These are phyloP conservation scores for Hydrophis major DNA, from an alignment of 2,797 vertebrate genomes.

Conservation along the genomic window DNA sequence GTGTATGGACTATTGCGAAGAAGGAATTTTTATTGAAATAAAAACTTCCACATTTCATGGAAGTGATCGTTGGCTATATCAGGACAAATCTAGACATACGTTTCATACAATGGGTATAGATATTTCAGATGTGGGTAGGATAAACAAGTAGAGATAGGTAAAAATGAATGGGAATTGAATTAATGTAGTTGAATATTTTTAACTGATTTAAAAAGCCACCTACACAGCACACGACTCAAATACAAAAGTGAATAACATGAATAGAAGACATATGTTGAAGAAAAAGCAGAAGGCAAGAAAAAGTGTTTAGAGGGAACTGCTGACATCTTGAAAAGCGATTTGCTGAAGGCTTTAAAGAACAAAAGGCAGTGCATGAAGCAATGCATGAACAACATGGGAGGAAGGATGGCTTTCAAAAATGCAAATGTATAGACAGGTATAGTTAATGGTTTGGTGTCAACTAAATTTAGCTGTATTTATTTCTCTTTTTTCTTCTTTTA, in stretches of 20 bases:
- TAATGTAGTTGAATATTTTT: background rate
- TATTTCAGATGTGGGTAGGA: background rate
- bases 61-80: background rate
- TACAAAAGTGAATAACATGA: background rate
- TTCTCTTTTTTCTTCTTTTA: background rate
- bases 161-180: background rate
- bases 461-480: background rate
- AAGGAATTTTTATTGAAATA: background rate
- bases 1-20: background rate
- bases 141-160: background rate
- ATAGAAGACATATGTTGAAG: background rate
- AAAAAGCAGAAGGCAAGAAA: background rate
- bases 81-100: background rate
- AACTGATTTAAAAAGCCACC: background rate
- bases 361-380: background rate
- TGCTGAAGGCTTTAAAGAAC: background rate
- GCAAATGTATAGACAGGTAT: background rate
- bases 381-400: background rate
- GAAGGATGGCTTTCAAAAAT: background rate
- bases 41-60: background rate
- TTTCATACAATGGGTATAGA: background rate
- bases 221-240: background rate
- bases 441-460: background rate
- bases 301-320: background rate
- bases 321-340: background rate